Conservation (phyloP, 2,113 vertebrate species). For the Malaclemys terrapin region DNA sequence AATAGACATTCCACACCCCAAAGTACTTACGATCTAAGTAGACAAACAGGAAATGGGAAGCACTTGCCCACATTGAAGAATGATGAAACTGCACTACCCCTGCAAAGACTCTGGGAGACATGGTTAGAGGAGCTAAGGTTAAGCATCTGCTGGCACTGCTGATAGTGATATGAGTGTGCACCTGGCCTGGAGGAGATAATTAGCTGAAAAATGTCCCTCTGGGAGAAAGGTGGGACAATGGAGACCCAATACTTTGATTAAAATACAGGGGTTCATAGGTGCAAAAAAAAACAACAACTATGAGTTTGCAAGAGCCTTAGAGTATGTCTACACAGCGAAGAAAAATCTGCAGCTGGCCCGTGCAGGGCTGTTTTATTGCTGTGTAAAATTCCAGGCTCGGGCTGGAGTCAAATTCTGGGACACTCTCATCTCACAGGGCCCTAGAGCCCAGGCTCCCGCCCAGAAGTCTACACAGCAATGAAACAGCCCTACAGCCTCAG, state of each 20-base stretch:
- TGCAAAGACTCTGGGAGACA: not conserved
- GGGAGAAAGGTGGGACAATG: not conserved
- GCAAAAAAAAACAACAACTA: not conserved
- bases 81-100: not conserved
- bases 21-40: conserved; percentile 41
- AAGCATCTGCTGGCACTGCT: not conserved
- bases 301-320: not conserved
- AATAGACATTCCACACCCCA: conserved; percentile 43
- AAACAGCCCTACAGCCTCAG: not conserved
- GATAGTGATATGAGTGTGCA: not conserved
- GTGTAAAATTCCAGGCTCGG: too few relatives aligned
- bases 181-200: not conserved
- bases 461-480: not conserved
- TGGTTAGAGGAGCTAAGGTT: conserved; percentile 29
- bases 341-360: not conserved
- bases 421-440: too few relatives aligned
- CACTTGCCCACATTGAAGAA: not conserved
- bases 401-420: too few relatives aligned
- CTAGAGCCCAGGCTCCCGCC: too few relatives aligned
- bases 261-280: not conserved
- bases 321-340: not conserved
- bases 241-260: not conserved
- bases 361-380: too few relatives aligned
- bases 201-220: not conserved
- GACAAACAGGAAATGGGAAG: conserved; percentile 17